Evolutionary conservation across 92 coral and sea anemone genomes (phyloP).

Genomic region (Blastomussa wellsi): DNA sequence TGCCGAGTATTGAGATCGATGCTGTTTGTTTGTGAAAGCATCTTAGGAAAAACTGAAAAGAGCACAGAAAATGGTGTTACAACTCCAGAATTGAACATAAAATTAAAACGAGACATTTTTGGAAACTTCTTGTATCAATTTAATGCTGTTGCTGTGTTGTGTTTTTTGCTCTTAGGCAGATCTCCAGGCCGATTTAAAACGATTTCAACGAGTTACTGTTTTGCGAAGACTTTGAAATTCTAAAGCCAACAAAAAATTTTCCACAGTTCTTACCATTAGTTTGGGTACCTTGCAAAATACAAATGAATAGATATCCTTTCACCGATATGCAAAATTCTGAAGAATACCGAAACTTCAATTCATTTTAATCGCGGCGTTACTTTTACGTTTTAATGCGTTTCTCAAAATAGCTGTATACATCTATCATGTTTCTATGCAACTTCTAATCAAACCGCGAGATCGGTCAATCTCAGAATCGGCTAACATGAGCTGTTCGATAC

Average conservation of each 20-base stretch:
- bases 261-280: no score
- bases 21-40: constrained; percentile 71
- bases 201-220: no score
- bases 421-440: not conserved
- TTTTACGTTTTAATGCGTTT: no score
- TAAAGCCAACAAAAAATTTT: no score
- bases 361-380: no score
- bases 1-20: constrained; percentile 87
- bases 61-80: not conserved
- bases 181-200: no score
- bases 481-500: not conserved
- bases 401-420: not conserved
- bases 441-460: not conserved
- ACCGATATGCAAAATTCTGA: not conserved
- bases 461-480: no score
- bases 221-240: no score
- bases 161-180: no score
- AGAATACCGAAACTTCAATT: not conserved
- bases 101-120: not conserved
- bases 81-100: not conserved
- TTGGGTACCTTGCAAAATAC: no score
- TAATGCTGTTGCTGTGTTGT: not conserved
- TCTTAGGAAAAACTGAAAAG: constrained; percentile 77
- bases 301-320: not conserved
- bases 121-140: no score